phyloP scores from a whole-genome alignment of 2,113 vertebrate species.

The Antennarius striatus region DNA sequence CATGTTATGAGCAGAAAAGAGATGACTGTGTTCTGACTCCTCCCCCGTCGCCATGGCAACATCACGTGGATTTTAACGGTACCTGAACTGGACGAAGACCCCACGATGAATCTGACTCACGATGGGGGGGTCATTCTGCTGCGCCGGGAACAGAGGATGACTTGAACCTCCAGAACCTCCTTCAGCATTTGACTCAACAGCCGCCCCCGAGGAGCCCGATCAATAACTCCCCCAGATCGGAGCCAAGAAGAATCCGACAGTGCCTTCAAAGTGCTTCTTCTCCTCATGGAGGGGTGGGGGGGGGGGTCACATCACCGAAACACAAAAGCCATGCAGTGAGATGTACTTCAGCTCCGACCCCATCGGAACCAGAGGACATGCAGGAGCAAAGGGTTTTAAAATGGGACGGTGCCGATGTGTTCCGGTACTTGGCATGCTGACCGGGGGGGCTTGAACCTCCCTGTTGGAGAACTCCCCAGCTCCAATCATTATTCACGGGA shows the following conservation, averaged over 20 bases:
- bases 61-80: too few relatives aligned
- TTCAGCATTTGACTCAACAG: constrained; percentile 26
- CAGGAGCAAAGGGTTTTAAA: constrained; percentile 11
- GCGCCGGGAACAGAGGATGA: constrained; percentile 13
- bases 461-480: constrained; percentile 55
- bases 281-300: constrained; percentile 14
- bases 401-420: constrained; percentile 31
- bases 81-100: too few relatives aligned
- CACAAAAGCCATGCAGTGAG: constrained; percentile 1
- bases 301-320: not conserved
- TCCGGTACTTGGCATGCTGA: constrained; percentile 54
- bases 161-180: constrained; percentile 18
- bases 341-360: too few relatives aligned
- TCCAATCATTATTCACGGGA: constrained; percentile 64
- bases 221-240: constrained; percentile 58
- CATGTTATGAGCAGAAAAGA: too few relatives aligned
- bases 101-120: too few relatives aligned
- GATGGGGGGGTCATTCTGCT: not conserved
- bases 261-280: constrained; percentile 48
- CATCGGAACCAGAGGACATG: not conserved
- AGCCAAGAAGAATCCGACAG: constrained; percentile 35
- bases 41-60: too few relatives aligned
- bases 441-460: constrained; percentile 47
- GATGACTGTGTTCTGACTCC: too few relatives aligned
- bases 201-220: constrained; percentile 38